Evolutionary conservation across 2,797 vertebrate species (phyloP).

Genomic region (Darevskia mixta): DNA sequence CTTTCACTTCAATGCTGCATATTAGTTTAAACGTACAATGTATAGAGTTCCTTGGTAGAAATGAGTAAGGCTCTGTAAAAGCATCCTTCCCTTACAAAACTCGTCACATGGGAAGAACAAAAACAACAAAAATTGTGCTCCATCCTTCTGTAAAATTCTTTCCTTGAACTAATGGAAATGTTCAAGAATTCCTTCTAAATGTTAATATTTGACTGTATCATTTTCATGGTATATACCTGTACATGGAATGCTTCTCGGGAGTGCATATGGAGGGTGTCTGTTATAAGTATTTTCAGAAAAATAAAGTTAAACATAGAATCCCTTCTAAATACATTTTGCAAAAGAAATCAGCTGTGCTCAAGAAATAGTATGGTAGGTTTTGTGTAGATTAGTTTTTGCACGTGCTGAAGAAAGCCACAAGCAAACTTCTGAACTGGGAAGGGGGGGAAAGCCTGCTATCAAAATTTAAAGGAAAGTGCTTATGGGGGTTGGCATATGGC

Average conservation of each 20-base stretch:
- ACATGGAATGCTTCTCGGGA: too few relatives aligned
- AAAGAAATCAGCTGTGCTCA: neutral
- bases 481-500: too few relatives aligned
- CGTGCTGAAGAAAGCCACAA: neutral
- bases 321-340: neutral
- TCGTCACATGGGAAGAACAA: neutral
- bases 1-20: too few relatives aligned
- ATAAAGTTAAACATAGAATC: neutral
- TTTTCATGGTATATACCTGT: too few relatives aligned
- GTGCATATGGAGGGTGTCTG: too few relatives aligned
- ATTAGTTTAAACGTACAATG: too few relatives aligned
- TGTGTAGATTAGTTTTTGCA: neutral
- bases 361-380: neutral
- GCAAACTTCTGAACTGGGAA: neutral
- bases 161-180: neutral
- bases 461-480: neutral
- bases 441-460: neutral
- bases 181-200: neutral
- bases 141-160: neutral
- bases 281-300: too few relatives aligned
- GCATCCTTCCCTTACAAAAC: conserved; percentile 1
- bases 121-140: neutral
- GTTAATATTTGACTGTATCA: too few relatives aligned
- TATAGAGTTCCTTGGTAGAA: neutral
- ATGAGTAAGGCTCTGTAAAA: neutral